Evolutionary conservation across 2,113 vertebrate genomes (phyloP).

Genomic region (Oreotragus oreotragus): DNA sequence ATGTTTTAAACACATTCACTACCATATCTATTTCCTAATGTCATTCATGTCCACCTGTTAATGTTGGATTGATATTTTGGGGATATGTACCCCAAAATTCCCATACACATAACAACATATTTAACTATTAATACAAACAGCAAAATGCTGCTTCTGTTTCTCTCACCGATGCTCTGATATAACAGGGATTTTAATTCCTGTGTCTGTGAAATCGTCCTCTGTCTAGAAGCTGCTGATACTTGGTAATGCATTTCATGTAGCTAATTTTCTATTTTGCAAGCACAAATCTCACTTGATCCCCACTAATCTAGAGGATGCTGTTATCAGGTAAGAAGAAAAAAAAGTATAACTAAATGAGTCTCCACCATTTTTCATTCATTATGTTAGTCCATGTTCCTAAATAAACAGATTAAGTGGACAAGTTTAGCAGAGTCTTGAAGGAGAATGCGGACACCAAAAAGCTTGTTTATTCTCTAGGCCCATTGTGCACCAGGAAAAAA

Average conservation of each 20-base stretch:
- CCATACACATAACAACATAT: neutral
- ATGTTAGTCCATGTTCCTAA: neutral
- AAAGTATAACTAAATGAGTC: neutral
- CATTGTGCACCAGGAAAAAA: neutral
- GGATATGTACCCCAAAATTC: neutral
- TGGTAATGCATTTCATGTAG: slow-evolving; percentile 25
- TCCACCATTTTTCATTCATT: slow-evolving; percentile 11
- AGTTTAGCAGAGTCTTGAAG: slow-evolving; percentile 8
- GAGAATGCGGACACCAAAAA: neutral
- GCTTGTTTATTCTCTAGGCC: neutral
- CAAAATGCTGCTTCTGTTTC: neutral
- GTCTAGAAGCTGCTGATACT: neutral
- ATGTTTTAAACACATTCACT: neutral
- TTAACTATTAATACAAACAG: neutral
- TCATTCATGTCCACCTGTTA: neutral
- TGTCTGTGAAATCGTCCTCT: slow-evolving; percentile 15
- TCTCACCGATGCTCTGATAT: rapidly evolving
- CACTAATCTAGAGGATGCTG: slow-evolving; percentile 32
- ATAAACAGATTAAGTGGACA: slow-evolving; percentile 18
- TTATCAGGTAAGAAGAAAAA: slow-evolving; percentile 20
- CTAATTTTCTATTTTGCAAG: slow-evolving; percentile 57
- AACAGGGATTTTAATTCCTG: neutral
- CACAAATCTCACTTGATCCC: slow-evolving; percentile 51
- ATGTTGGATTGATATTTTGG: neutral
- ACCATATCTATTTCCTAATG: neutral